phyloP scores from a whole-genome alignment of 2,797 vertebrate genomes.

The Neosilurus hyrtlii region DNA sequence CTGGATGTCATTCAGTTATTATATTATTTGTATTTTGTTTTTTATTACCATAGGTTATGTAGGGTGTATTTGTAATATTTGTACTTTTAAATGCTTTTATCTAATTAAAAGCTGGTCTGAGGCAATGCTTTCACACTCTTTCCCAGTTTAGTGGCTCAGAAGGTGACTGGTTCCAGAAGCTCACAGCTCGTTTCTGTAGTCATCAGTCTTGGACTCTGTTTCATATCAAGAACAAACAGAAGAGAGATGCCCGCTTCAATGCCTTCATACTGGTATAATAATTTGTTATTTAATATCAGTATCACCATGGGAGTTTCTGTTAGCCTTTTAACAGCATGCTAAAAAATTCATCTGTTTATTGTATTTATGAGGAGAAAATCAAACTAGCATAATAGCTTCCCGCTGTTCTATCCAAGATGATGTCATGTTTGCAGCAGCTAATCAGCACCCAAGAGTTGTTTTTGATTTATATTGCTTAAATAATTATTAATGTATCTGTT shows the following conservation, averaged over 20 bases:
- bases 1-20: neutral
- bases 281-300: neutral
- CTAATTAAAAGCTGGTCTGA: neutral
- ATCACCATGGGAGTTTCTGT: neutral
- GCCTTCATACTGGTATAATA: conserved; percentile 82
- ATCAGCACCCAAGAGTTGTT: too few species aligned
- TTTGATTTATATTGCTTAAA: too few species aligned
- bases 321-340: neutral
- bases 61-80: neutral
- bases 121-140: neutral
- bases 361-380: too few species aligned
- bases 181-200: conserved; percentile 90
- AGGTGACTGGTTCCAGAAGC: conserved; percentile 90
- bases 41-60: neutral
- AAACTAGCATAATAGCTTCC: too few species aligned
- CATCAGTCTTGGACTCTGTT: conserved; percentile 87
- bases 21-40: neutral
- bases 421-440: too few species aligned
- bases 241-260: conserved; percentile 82
- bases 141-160: conserved; percentile 81
- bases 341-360: neutral
- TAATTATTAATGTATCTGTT: too few species aligned
- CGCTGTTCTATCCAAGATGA: too few species aligned
- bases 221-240: conserved; percentile 84
- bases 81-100: neutral